Evolutionary conservation across 2,888 invertebrate genomes (phyloP).

Genomic region (Patella caerulea): DNA sequence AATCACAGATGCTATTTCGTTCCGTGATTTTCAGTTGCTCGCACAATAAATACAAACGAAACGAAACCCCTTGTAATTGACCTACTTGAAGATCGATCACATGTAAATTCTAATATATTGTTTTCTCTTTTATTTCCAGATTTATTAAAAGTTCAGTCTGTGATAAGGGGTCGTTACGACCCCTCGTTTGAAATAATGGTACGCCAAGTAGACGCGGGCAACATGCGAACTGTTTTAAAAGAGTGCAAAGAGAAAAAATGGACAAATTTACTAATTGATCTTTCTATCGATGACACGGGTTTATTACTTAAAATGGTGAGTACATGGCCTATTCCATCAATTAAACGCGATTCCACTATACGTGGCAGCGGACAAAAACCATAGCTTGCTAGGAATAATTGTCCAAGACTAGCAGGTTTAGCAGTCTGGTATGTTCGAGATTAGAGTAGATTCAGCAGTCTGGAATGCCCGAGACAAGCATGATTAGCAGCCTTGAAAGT

Average conservation of each 20-base stretch:
- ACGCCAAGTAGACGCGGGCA: conserved; percentile 76
- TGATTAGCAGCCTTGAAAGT: background rate
- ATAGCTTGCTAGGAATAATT: too few species aligned
- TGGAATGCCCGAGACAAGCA: too few species aligned
- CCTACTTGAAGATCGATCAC: too few species aligned
- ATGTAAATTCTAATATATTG: too few species aligned
- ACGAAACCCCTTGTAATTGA: too few species aligned
- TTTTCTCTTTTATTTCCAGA: conserved; percentile 73
- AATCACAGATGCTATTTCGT: too few species aligned
- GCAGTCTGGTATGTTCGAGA: background rate
- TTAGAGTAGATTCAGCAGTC: background rate
- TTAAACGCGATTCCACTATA: too few species aligned
- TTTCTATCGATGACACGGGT: conserved; percentile 82
- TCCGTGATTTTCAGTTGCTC: too few species aligned
- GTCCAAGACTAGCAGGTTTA: background rate
- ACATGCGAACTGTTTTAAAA: conserved; percentile 78
- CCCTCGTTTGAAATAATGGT: conserved; percentile 80
- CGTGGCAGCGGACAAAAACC: too few species aligned
- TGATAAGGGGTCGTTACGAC: conserved; percentile 78
- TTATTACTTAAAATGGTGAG: conserved; percentile 90
- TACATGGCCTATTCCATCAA: background rate
- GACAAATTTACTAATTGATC: conserved; percentile 89
- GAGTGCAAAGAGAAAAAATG: conserved; percentile 90
- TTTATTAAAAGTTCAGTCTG: conserved; percentile 80
- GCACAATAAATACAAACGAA: too few species aligned